Conservation (phyloP, 2,113 vertebrate species). For the Hippolais icterina region DNA sequence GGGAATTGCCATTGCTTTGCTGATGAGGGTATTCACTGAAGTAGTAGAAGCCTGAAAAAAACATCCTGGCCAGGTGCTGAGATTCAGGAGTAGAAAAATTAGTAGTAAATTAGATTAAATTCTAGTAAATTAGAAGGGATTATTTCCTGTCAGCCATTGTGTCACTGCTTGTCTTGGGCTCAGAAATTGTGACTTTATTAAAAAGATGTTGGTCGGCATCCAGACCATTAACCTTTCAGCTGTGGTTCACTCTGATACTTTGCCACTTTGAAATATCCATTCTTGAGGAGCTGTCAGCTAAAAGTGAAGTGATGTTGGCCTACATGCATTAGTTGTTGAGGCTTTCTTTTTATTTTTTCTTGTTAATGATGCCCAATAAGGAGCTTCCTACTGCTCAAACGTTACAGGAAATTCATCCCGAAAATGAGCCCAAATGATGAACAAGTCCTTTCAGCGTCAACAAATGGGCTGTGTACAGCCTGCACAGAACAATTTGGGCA, state of each 20-base stretch:
- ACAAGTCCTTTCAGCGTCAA: background rate
- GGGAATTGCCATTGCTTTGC: background rate
- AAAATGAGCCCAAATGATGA: constrained; percentile 13
- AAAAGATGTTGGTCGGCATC: background rate
- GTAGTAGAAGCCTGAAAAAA: background rate
- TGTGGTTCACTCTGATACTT: background rate
- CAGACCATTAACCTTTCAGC: background rate
- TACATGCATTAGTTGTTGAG: background rate
- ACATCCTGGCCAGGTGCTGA: background rate
- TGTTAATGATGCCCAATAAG: background rate
- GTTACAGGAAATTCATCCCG: background rate
- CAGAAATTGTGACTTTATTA: background rate
- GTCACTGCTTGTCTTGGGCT: background rate
- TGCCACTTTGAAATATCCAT: background rate
- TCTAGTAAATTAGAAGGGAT: background rate
- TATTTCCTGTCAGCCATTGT: background rate
- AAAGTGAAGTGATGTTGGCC: background rate
- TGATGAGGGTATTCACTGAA: background rate
- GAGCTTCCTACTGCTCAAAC: background rate
- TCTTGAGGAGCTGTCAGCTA: background rate
- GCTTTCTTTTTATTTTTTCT: background rate
- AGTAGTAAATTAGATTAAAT: background rate
- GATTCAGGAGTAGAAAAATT: background rate
- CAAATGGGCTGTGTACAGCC: background rate
- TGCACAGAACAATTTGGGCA: background rate